Evolutionary conservation across 2,888 invertebrate species (phyloP), one percentile per base, ranked within the genome.

Genomic region (Holacanthella duospinosa): DNA sequence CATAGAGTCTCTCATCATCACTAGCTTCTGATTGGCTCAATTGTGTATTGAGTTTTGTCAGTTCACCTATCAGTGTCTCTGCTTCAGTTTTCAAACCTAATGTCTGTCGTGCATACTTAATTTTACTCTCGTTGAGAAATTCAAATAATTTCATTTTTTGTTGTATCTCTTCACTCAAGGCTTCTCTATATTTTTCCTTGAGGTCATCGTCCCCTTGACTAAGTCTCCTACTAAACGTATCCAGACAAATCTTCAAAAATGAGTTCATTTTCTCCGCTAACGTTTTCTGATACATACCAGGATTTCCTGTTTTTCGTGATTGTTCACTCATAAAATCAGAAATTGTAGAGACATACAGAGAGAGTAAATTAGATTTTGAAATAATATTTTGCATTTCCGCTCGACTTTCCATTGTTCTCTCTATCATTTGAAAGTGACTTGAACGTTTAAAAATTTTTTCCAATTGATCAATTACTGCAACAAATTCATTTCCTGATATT

Each of bases 111-210:
- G 19, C 12, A 48, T 48, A 48, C n/a, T 48, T 48, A 4, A 48
- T 9, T 48, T 21, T 48, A 21, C 48, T 48, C 21, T 48, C 48
- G 21, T 48, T 48, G 16, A 48, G 48, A 48, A 4, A n/a, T 21
- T 48, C 48, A 48, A 48, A 48, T 4, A 48, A 21, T 48, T 48
- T 48, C 48, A 48, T 48, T 48, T 48, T 48, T 21, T 48, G 16
- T 21, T 48, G 48, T 9, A 48, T 48, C n/a, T 48, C 48, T 48
- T 48, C 48, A 21, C 19, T n/a, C 4, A 48, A 21, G 4, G 48
- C 48, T 21, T 48, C 48, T 21, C 48, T 9, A 21, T 21, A 48
- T n/a, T n/a, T 9, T 21, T 48, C 48, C 48, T 48, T 48, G 48
- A 48, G 19, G 16, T 21, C 21, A 4, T 48, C 48, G 48, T 48